Conservation (phyloP, 2,888 invertebrate genomes). For the Eilema sororculum region DNA sequence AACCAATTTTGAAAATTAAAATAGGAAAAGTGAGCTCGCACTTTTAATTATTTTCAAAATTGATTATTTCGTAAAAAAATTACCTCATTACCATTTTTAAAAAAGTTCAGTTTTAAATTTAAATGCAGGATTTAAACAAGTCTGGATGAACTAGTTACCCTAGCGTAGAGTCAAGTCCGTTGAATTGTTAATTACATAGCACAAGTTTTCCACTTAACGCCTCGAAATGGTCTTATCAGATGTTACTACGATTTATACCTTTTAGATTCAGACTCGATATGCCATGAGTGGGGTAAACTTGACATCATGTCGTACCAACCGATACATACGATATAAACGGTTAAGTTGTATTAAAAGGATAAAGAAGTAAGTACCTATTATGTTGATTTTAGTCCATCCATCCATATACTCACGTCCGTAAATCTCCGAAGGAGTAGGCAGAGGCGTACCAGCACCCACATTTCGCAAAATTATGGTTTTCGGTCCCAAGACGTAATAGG, state of each 20-base stretch:
- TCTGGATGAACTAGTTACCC: constrained; percentile 68
- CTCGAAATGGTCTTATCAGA: constrained; percentile 70
- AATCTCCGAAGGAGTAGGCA: no score
- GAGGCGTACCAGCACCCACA: no score
- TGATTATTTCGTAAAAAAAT: no score
- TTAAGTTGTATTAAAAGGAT: not conserved
- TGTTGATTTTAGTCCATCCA: no score
- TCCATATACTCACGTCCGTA: no score
- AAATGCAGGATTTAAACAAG: constrained; percentile 54
- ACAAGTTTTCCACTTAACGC: constrained; percentile 81
- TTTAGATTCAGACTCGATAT: constrained; percentile 63
- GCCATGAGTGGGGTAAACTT: constrained; percentile 40
- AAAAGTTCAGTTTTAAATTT: not conserved
- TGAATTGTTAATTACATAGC: constrained; percentile 82
- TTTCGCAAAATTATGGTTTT: no score
- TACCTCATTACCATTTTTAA: not conserved
- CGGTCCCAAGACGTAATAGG: no score
- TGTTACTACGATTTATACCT: constrained; percentile 70
- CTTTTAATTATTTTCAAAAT: no score
- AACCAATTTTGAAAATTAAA: no score
- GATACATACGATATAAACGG: constrained; percentile 40
- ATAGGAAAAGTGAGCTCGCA: no score
- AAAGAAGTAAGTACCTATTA: not conserved
- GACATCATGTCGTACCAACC: constrained; percentile 45
- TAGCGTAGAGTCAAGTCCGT: constrained; percentile 55